Conservation (phyloP, 2,113 vertebrate genomes). For the Entelurus aequoreus region DNA sequence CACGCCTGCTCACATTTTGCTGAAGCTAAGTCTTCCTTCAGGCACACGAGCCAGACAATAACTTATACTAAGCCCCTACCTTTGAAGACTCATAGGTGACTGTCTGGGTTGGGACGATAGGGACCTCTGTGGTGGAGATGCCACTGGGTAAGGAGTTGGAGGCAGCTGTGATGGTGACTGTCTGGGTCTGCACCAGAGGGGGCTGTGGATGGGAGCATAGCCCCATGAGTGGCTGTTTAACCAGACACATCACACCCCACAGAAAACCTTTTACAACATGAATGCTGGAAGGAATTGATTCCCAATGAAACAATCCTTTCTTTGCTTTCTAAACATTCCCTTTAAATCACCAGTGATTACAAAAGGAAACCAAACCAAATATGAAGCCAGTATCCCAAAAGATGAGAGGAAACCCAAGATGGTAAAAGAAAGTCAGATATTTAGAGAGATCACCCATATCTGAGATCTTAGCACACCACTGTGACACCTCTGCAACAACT, state of each 20-base stretch:
- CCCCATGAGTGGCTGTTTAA: conserved; percentile 54
- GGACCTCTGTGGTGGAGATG: conserved; percentile 89
- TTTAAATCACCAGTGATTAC: conserved; percentile 31
- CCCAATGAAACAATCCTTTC: conserved; percentile 4
- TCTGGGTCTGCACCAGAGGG: conserved; percentile 92
- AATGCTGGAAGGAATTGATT: conserved; percentile 12
- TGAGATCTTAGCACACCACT: conserved; percentile 18
- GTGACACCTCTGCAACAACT: conserved; percentile 42
- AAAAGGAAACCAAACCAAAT: conserved; percentile 9
- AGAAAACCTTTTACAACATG: conserved; percentile 42
- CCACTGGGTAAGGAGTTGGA: conserved; percentile 77
- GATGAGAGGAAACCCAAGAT: conserved; percentile 18
- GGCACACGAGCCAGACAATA: background rate
- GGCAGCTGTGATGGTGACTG: conserved; percentile 85
- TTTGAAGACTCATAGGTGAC: conserved; percentile 90
- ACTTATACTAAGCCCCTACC: conserved; percentile 65
- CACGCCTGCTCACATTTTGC: conserved; percentile 13
- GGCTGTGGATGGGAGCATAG: conserved; percentile 77
- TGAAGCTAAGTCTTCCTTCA: background rate
- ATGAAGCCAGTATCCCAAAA: conserved; percentile 11
- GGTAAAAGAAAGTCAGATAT: conserved; percentile 11
- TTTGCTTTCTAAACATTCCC: conserved; percentile 7
- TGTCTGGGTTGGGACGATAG: conserved; percentile 88
- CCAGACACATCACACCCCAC: conserved; percentile 34
- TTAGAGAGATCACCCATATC: conserved; percentile 30